Percentiles rank a stretch among this genome's conserved stretches.
These are phyloP conservation scores for Eristalis tenax DNA, from an alignment of 2,888 invertebrate species.

Conservation along the genomic window DNA sequence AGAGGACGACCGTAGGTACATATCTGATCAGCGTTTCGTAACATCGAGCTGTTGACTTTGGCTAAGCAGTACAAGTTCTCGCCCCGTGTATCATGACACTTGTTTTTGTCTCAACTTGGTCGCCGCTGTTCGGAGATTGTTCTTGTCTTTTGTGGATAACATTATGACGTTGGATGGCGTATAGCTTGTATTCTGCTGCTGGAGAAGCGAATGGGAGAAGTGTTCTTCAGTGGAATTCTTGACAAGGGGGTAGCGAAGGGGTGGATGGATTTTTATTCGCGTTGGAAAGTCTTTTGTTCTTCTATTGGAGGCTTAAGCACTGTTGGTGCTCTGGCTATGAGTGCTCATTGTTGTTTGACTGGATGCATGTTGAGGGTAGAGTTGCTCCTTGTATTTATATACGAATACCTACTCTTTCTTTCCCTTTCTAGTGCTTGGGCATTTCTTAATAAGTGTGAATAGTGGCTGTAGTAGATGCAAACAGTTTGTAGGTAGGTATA, in stretches of 20 bases:
- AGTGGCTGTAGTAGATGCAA: neutral
- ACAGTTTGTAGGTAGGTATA: neutral
- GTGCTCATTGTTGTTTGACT: conserved; percentile 59
- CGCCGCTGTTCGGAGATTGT: conserved; percentile 27
- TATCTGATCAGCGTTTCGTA: conserved; percentile 51
- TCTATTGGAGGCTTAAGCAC: conserved; percentile 35
- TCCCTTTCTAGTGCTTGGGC: conserved; percentile 17
- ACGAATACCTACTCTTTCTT: conserved; percentile 49
- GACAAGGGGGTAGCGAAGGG: neutral
- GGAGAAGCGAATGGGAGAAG: conserved; percentile 4
- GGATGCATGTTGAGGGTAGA: conserved; percentile 51
- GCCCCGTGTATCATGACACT: conserved; percentile 64
- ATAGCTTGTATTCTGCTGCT: conserved; percentile 35
- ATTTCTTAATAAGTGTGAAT: conserved; percentile 5
- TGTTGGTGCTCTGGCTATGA: conserved; percentile 40
- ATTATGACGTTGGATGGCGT: conserved; percentile 36
- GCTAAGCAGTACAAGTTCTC: conserved; percentile 39
- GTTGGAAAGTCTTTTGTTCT: conserved; percentile 62
- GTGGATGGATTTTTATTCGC: conserved; percentile 22
- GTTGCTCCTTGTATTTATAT: conserved; percentile 48
- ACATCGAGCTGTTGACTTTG: conserved; percentile 62
- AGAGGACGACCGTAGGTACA: neutral
- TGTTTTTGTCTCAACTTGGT: conserved; percentile 58
- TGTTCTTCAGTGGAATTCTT: neutral
- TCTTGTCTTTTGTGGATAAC: conserved; percentile 39